Evolutionary conservation across 2,113 vertebrate species (phyloP).

Genomic region (Passer domesticus): DNA sequence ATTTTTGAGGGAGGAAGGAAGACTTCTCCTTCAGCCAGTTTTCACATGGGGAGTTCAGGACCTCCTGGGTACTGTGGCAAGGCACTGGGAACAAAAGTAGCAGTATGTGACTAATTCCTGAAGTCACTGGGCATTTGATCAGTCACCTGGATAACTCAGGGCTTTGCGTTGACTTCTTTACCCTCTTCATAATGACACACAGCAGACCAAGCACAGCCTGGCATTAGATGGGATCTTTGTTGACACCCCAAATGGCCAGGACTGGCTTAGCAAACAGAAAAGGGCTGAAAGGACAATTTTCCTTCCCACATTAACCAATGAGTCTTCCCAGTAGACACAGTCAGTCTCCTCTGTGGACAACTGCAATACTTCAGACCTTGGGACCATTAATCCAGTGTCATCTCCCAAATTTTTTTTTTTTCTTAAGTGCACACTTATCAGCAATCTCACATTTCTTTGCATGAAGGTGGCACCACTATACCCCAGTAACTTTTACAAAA

Average conservation of each 20-base stretch:
- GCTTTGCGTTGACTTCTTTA: background rate
- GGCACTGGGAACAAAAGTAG: background rate
- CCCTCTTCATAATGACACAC: background rate
- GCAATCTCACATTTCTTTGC: background rate
- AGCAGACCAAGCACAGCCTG: background rate
- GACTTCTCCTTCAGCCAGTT: background rate
- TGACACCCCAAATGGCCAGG: background rate
- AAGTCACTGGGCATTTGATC: background rate
- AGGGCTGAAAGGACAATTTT: background rate
- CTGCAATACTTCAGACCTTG: background rate
- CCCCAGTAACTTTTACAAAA: background rate
- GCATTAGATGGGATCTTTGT: background rate
- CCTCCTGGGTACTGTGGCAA: fast-evolving
- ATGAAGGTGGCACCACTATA: background rate
- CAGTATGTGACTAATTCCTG: background rate
- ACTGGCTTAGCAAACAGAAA: background rate
- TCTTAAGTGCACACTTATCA: background rate
- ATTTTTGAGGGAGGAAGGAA: background rate
- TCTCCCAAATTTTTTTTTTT: background rate
- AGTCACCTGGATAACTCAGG: background rate
- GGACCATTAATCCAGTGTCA: background rate
- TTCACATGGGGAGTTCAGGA: background rate
- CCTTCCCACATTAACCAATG: background rate
- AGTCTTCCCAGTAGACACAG: background rate
- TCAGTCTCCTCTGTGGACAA: background rate